Percentiles rank a stretch among this genome's conserved stretches.
Conservation (phyloP, 2,797 vertebrate genomes). For the Kryptolebias ocellatus region DNA sequence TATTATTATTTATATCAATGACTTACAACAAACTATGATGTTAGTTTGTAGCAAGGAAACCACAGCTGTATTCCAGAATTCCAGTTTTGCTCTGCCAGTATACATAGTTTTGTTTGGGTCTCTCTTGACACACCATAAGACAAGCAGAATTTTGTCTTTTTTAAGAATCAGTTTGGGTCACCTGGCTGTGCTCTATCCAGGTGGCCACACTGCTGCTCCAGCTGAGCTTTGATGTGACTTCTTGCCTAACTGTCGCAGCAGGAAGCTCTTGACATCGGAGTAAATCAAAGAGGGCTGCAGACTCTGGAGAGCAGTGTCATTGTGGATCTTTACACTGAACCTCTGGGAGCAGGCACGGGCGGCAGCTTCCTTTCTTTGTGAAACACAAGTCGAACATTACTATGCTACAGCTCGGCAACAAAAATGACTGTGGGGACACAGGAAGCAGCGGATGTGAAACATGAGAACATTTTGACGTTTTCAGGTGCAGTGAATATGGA, state of each 20-base stretch:
- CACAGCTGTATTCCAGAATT: no score
- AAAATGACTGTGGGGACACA: constrained; percentile 43
- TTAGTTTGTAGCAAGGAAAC: no score
- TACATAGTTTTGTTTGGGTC: neutral
- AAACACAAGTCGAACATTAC: constrained; percentile 73
- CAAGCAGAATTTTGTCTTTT: neutral
- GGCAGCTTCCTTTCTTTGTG: constrained; percentile 58
- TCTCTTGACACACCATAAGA: neutral
- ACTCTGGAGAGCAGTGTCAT: constrained; percentile 21
- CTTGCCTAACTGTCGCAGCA: constrained; percentile 10
- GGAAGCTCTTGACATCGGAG: constrained; percentile 34
- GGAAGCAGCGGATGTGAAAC: constrained; percentile 57
- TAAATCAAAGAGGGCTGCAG: constrained; percentile 43
- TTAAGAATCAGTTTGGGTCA: neutral
- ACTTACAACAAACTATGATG: no score
- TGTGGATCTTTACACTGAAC: constrained; percentile 34
- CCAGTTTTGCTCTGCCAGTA: no score
- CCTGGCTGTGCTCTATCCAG: neutral
- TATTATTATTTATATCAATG: no score
- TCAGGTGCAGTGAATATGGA: constrained; percentile 38
- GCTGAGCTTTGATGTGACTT: constrained; percentile 19
- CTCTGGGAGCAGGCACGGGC: constrained; percentile 47
- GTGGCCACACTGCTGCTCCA: constrained; percentile 3
- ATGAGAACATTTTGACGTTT: constrained; percentile 37
- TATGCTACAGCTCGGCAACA: constrained; percentile 63